Evolutionary conservation across 2,113 vertebrate genomes (phyloP).

Genomic region (Protomyctophum bolini): DNA sequence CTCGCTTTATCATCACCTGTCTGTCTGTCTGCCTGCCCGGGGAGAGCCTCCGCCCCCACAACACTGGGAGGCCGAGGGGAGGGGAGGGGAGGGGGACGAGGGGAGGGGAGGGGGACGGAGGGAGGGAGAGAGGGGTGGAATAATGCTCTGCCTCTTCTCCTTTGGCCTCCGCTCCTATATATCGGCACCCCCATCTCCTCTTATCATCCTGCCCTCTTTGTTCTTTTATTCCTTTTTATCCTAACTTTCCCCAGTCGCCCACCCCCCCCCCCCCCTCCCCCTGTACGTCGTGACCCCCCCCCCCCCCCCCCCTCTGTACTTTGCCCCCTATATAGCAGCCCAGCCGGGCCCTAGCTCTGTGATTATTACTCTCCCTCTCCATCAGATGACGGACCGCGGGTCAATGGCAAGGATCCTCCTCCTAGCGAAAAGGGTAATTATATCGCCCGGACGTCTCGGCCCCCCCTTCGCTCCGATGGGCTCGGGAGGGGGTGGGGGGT

Average conservation of each 20-base stretch:
- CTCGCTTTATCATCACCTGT: constrained; percentile 62
- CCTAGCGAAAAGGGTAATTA: constrained; percentile 71
- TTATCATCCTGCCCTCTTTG: constrained; percentile 8
- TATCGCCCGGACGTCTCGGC: constrained; percentile 35
- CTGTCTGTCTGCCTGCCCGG: constrained; percentile 42
- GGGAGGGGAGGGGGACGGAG: constrained; percentile 27
- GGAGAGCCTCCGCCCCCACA: constrained; percentile 32
- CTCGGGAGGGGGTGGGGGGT: constrained; percentile 26
- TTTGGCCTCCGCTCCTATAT: constrained; percentile 1
- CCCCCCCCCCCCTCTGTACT: not conserved
- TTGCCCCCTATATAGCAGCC: constrained; percentile 27
- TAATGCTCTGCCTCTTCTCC: constrained; percentile 29
- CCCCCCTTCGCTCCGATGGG: constrained; percentile 22
- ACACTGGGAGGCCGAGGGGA: constrained; percentile 6
- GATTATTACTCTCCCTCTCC: not conserved
- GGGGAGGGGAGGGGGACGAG: too few relatives aligned
- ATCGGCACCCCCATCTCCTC: constrained; percentile 15
- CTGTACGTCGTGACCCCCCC: too few relatives aligned
- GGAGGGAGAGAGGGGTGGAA: constrained; percentile 3
- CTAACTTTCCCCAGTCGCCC: constrained; percentile 8
- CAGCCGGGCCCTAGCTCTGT: constrained; percentile 44
- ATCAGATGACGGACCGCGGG: constrained; percentile 44
- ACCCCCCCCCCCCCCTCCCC: too few relatives aligned
- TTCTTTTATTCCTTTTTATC: constrained; percentile 21
- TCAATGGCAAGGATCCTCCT: constrained; percentile 62